Evolutionary conservation across 2,888 invertebrate species (phyloP).

Genomic region (Dolomedes plantarius): DNA sequence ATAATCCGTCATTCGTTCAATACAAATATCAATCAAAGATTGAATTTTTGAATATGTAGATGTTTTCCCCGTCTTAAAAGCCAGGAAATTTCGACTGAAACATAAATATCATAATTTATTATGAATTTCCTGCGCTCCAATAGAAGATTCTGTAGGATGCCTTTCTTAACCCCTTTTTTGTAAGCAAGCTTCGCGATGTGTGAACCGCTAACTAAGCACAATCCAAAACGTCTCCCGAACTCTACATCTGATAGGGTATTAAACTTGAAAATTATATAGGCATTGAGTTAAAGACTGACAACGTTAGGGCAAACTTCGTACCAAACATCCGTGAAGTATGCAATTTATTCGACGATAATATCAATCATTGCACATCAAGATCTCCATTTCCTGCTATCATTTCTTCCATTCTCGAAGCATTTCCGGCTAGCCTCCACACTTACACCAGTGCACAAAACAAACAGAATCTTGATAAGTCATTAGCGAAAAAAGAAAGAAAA

Average conservation of each 20-base stretch:
- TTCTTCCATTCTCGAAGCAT: conserved; percentile 35
- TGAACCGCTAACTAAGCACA: background rate
- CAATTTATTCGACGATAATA: conserved; percentile 55
- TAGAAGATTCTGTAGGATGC: too few species aligned
- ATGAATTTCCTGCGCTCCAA: too few species aligned
- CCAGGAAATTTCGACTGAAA: too few species aligned
- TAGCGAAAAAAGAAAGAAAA: conserved; percentile 19
- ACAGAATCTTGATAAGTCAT: conserved; percentile 19
- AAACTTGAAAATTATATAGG: conserved; percentile 54
- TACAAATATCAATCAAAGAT: too few species aligned
- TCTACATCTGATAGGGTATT: background rate
- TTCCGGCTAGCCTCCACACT: conserved; percentile 49
- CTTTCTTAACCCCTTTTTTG: too few species aligned
- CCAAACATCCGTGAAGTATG: conserved; percentile 51
- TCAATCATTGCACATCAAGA: conserved; percentile 56
- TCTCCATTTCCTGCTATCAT: conserved; percentile 54
- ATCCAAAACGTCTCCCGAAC: background rate
- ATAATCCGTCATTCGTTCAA: too few species aligned
- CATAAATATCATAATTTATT: too few species aligned
- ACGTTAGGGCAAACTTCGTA: conserved; percentile 36
- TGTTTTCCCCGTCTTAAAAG: too few species aligned
- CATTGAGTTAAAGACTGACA: conserved; percentile 42
- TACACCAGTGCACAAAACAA: conserved; percentile 36
- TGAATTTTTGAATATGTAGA: too few species aligned
- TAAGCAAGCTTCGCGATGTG: too few species aligned